phyloP scores from a whole-genome alignment of 2,888 invertebrate species.

The Tricholauxania praeusta region DNA sequence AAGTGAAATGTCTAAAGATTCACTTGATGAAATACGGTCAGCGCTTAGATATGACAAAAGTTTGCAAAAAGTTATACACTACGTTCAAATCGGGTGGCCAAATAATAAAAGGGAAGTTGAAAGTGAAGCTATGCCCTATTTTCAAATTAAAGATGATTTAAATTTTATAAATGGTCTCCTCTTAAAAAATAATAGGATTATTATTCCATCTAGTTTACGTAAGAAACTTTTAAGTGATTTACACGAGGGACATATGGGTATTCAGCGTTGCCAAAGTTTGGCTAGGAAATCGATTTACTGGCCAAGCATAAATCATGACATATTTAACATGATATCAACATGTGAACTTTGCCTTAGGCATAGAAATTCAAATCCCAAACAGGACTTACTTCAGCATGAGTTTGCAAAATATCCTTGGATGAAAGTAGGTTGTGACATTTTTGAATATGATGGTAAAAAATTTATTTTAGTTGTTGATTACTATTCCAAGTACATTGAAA shows the following conservation, averaged over 20 bases:
- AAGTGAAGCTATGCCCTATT: not conserved
- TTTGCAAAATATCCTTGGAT: slow-evolving; percentile 31
- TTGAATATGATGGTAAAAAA: slow-evolving; percentile 12
- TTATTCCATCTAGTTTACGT: too few species aligned
- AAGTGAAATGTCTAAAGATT: not conserved
- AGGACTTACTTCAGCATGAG: slow-evolving; percentile 21
- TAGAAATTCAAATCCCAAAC: too few species aligned
- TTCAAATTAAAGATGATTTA: slow-evolving; percentile 22
- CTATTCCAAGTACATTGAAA: slow-evolving; percentile 35
- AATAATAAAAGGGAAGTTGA: not conserved
- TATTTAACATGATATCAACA: too few species aligned
- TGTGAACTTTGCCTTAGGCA: too few species aligned
- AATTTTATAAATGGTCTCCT: slow-evolving; percentile 27
- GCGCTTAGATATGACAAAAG: not conserved
- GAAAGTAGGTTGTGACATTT: slow-evolving; percentile 39
- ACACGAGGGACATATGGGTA: slow-evolving; percentile 16
- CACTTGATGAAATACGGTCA: slow-evolving; percentile 11
- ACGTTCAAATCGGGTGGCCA: not conserved
- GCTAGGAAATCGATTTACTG: too few species aligned
- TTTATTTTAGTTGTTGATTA: slow-evolving; percentile 24
- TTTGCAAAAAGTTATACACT: not conserved
- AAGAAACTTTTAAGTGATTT: too few species aligned
- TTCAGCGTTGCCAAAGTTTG: slow-evolving; percentile 32
- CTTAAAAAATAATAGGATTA: slow-evolving; percentile 36
- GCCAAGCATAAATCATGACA: too few species aligned